Conservation (phyloP, 2,888 invertebrate genomes). For the Lathronympha strigana region DNA sequence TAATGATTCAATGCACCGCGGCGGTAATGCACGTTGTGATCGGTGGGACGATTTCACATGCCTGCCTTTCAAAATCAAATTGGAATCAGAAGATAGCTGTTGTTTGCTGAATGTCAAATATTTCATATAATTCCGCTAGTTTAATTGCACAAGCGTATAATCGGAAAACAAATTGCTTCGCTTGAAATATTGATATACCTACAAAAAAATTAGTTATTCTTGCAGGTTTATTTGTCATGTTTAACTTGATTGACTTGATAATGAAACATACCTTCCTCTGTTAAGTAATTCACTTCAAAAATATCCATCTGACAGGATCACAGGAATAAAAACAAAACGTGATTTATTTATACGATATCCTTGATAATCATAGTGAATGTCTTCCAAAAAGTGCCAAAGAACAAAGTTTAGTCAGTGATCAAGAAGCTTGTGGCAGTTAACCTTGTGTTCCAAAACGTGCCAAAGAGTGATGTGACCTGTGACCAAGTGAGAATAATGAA, state of each 20-base stretch:
- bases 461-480: conserved; percentile 41
- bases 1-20: conserved; percentile 31
- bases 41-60: background rate
- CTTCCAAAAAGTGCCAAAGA: conserved; percentile 40
- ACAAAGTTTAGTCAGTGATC: background rate
- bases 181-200: too few species aligned
- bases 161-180: too few species aligned
- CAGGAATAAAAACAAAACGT: background rate
- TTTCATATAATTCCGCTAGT: too few species aligned
- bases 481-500: conserved; percentile 47
- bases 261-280: too few species aligned
- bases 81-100: too few species aligned
- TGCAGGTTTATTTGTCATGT: too few species aligned
- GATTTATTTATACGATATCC: background rate
- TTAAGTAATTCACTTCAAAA: too few species aligned
- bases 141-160: too few species aligned
- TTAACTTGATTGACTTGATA: too few species aligned
- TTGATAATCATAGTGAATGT: conserved; percentile 21
- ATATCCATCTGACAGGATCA: too few species aligned
- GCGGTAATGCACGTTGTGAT: conserved; percentile 4
- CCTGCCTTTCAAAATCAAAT: background rate
- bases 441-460: conserved; percentile 36
- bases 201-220: too few species aligned
- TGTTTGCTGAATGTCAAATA: too few species aligned
- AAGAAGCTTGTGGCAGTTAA: background rate